Evolutionary conservation across 2,888 invertebrate genomes (phyloP), one percentile per base, ranked within the genome.

Genomic region (Bursaphelenchus okinawaensis): DNA sequence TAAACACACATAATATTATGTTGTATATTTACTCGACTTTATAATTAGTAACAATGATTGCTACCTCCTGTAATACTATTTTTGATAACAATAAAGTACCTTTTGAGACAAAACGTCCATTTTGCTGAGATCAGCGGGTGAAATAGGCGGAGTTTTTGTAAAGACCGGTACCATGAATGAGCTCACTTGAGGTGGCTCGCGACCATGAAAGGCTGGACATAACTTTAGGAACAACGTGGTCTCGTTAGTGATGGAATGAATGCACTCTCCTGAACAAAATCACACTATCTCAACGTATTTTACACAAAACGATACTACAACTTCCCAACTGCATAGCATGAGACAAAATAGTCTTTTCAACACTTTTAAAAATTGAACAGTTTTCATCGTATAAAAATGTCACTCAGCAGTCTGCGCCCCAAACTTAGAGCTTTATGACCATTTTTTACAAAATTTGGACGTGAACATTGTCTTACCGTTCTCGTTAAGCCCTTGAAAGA

Each of bases 101-200:
- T 79, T 81, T 55, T 81, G 79, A 7, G 79, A 79, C 16, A 81
- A 69, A 7, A 81, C 77, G 66, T 81, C 81, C 77, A 81, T 77
- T 57, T 77, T 76, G 56, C 71, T 68, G 24, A 80, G 68, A 1
- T 73, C 73, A 23, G 9, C 68, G n/a, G 28, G 20, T 16, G 65
- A 40, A 27, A 59, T 68, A 8, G 76, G 69, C 4, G 75, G 73
- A 9, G 55, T 29, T n/a, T 73, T 62, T 16, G 67, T 63, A 56
- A 81, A 74, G 65, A 81, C 75, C 1, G 81, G 80, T 31, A 81
- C 80, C 73, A 76, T 72, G 62, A 75, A 74, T 19, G 65, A 68
- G 26, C 67, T 71, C 27, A 79, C 72, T 63, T 69, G 68, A 1
- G 77, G 78, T n/a, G 80, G 77, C 57, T 79, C 78, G 16, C 68